Percentiles rank a stretch among this genome's conserved stretches.
Evolutionary conservation across 2,888 invertebrate species (phyloP).

Genomic region (Psylliodes chrysocephalus): DNA sequence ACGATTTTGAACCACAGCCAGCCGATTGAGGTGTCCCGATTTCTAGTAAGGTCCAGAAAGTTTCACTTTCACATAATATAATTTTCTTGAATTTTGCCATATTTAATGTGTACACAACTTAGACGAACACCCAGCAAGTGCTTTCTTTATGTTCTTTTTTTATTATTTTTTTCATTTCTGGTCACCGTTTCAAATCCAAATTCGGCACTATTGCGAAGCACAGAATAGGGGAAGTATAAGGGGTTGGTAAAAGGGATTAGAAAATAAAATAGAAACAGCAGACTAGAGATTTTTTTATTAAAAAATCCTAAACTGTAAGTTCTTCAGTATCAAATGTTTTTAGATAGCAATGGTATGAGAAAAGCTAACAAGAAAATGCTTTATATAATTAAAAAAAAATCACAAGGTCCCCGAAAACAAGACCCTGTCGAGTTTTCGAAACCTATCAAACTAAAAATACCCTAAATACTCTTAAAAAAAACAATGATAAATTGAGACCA

Average conservation of each 20-base stretch:
- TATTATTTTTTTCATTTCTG: too few relatives aligned
- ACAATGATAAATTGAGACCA: slow-evolving; percentile 59
- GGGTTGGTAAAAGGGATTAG: slow-evolving; percentile 32
- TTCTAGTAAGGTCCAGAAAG: too few relatives aligned
- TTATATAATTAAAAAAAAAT: slow-evolving; percentile 47
- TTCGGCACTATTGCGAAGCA: slow-evolving; percentile 29
- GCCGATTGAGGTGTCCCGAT: too few relatives aligned
- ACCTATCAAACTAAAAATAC: slow-evolving; percentile 53
- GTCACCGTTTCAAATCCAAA: slow-evolving; percentile 22
- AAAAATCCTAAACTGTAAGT: slow-evolving; percentile 67
- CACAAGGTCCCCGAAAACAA: slow-evolving; percentile 33
- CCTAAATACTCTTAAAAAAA: slow-evolving; percentile 56
- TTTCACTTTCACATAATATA: too few relatives aligned
- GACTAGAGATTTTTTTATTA: slow-evolving; percentile 74
- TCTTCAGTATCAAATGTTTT: slow-evolving; percentile 73
- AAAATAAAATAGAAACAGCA: slow-evolving; percentile 65
- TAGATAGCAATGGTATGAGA: slow-evolving; percentile 62
- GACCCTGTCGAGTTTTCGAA: slow-evolving; percentile 32
- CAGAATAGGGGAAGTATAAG: slow-evolving; percentile 1
- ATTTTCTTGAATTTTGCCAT: too few relatives aligned
- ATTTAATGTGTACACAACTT: slow-evolving; percentile 7
- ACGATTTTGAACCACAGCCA: too few relatives aligned
- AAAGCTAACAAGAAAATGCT: slow-evolving; percentile 71
- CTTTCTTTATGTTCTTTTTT: too few relatives aligned
- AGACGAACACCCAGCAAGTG: slow-evolving; percentile 23